phyloP scores from a whole-genome alignment of 2,113 vertebrate genomes.

The Copsychus sechellarum region DNA sequence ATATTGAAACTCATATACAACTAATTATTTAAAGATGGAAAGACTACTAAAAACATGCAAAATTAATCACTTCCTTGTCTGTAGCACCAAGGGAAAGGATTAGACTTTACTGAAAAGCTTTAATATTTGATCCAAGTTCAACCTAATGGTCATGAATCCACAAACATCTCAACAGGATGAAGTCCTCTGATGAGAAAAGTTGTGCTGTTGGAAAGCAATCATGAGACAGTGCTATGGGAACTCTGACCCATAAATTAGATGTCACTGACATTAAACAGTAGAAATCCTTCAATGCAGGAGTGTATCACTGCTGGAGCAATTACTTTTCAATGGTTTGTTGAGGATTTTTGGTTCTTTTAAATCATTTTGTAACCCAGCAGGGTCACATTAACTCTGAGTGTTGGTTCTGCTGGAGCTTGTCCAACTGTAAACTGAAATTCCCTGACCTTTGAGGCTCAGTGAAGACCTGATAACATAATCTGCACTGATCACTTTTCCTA shows the following conservation, averaged over 20 bases:
- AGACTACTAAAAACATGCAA: not conserved
- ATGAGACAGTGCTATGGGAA: not conserved
- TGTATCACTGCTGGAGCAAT: conserved; percentile 53
- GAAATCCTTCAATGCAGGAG: conserved; percentile 18
- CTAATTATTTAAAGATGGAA: not conserved
- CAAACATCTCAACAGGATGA: not conserved
- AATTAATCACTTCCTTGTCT: not conserved
- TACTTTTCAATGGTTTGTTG: conserved; percentile 19
- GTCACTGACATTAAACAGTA: conserved; percentile 23
- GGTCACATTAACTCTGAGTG: conserved; percentile 44
- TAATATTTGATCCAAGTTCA: not conserved
- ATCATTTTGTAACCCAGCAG: conserved; percentile 46
- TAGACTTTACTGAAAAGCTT: not conserved
- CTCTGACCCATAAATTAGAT: conserved; percentile 1
- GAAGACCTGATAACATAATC: conserved; percentile 38
- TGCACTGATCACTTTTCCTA: conserved; percentile 46
- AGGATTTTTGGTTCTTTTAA: not conserved
- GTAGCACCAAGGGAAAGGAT: not conserved
- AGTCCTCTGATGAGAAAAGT: not conserved
- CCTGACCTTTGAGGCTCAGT: conserved; percentile 29
- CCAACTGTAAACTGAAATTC: conserved; percentile 43
- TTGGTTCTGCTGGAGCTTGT: conserved; percentile 9
- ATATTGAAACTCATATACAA: not conserved
- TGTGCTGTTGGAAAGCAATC: not conserved
- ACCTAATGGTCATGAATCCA: not conserved